Evolutionary conservation across 1,140 invertebrate genomes (phyloP), one percentile per base, ranked within the genome.

Genomic region (Heliconius melpomene): DNA sequence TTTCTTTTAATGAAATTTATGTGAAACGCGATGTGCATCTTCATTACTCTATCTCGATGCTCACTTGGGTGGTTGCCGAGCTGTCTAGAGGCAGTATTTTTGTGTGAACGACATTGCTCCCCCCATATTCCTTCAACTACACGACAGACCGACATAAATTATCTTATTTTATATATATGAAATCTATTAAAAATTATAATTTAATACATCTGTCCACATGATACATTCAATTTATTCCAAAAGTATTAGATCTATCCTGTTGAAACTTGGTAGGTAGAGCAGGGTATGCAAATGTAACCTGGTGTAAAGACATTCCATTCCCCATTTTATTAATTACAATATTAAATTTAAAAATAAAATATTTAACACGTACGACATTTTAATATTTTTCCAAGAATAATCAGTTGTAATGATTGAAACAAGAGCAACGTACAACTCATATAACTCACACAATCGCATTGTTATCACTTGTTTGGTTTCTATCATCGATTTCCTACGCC

Each of bases 51-150:
- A 57, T 57, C 50, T 52, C 18, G 50, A 52, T 52, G 16, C 16
- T 80, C 74, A 20, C 75, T 75, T 88, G 87, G 86, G 88, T 88
- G 88, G 89, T 79, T 86, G 90, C 88, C 89, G 86, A 83, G 86
- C 90, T 83, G 88, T 90, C 89, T 91, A 87, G 83, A 74, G 52
- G 54, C 79, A 77, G 57, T 66, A 26, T 26, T 26, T 66, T 66
- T 29, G 23, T 79, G 79, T 50, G 75, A 76, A 46, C 71, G 36
- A 29, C 72, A 23, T 72, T 57, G 73, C 72, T 66, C 23, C 13
- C n/a, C 13, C n/a, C 38, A 66, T 72, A 77, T 77, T 76, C 75
- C n/a, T 66, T 66, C 36, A 2, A 50, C 74, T 36, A 54, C 20
- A n/a, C 32, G 7, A 57, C 54, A 57, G 54, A 57, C 54, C 8